These are phyloP conservation scores for Epicampocera succincta DNA, from an alignment of 2,888 invertebrate genomes.

Conservation along the genomic window DNA sequence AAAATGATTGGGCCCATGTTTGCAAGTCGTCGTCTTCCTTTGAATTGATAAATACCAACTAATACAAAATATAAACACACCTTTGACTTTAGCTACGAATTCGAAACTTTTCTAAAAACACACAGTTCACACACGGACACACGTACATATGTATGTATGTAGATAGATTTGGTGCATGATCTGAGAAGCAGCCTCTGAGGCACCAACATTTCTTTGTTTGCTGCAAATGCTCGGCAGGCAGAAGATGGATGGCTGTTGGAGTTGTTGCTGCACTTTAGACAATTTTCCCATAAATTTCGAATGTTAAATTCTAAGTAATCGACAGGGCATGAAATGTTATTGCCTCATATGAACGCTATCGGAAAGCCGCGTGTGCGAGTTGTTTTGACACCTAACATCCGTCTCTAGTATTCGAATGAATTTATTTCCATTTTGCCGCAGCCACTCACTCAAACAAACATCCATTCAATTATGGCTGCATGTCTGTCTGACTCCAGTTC, in stretches of 20 bases:
- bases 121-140: not conserved
- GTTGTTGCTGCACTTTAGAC: conserved; percentile 46
- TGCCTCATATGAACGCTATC: conserved; percentile 51
- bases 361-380: conserved; percentile 67
- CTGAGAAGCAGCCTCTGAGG: conserved; percentile 21
- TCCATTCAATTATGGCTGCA: not conserved
- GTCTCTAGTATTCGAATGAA: conserved; percentile 44
- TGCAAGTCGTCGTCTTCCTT: conserved; percentile 40
- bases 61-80: conserved; percentile 53
- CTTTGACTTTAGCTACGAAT: conserved; percentile 31
- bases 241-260: not conserved
- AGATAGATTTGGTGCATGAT: not conserved
- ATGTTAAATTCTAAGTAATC: conserved; percentile 70
- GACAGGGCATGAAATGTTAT: conserved; percentile 70
- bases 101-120: not conserved
- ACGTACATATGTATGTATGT: not conserved
- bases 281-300: conserved; percentile 71
- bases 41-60: conserved; percentile 54
- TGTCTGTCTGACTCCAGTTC: conserved; percentile 1
- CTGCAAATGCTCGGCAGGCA: not conserved
- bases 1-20: conserved; percentile 63
- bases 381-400: conserved; percentile 72
- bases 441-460: not conserved
- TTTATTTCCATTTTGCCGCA: conserved; percentile 9
- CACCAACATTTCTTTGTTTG: conserved; percentile 12